phyloP scores from a whole-genome alignment of 2,113 vertebrate genomes.

The Thymallus thymallus region DNA sequence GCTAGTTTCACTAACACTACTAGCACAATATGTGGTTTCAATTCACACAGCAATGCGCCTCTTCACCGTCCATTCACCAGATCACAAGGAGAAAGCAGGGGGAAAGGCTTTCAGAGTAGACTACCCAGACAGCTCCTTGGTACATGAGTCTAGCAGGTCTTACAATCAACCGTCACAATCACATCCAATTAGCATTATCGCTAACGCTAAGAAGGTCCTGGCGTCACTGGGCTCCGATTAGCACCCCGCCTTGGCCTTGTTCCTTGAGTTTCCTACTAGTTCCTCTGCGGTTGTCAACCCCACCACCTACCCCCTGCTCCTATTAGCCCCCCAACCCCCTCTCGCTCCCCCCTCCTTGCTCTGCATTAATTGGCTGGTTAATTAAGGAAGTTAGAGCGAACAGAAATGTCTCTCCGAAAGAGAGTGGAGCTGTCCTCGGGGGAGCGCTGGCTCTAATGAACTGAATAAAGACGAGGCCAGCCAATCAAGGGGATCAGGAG shows the following conservation, averaged over 20 bases:
- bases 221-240: background rate
- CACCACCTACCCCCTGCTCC: background rate
- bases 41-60: too few relatives aligned
- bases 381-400: constrained; percentile 56
- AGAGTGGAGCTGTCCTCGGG: constrained; percentile 43
- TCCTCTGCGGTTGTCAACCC: background rate
- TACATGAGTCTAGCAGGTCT: background rate
- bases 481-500: constrained; percentile 11
- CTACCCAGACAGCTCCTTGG: too few relatives aligned
- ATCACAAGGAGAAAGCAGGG: too few relatives aligned
- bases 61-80: too few relatives aligned
- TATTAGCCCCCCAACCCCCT: constrained; percentile 44
- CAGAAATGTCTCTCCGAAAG: constrained; percentile 40
- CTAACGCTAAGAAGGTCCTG: background rate
- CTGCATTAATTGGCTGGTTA: constrained; percentile 62
- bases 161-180: background rate
- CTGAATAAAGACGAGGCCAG: constrained; percentile 47
- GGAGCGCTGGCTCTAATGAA: constrained; percentile 51
- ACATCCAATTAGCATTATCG: background rate
- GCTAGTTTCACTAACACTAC: too few relatives aligned
- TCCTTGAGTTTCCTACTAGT: background rate
- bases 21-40: too few relatives aligned
- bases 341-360: constrained; percentile 16
- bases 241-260: background rate
- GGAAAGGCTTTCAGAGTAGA: too few relatives aligned